Conservation (phyloP, 2,113 vertebrate species). For the Lampris megalopsis region DNA sequence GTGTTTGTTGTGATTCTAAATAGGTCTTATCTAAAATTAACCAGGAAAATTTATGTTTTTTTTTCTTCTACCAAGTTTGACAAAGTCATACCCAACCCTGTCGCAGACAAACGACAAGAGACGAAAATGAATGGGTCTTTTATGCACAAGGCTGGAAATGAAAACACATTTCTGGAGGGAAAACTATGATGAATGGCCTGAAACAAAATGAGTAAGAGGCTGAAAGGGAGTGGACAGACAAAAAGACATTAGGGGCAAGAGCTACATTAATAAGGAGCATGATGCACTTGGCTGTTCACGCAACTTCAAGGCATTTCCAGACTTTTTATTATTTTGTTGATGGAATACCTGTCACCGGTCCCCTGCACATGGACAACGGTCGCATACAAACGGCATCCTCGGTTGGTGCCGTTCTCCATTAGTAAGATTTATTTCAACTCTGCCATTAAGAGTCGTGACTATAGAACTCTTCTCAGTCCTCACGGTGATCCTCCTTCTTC, state of each 20-base stretch:
- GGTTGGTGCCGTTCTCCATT: slow-evolving; percentile 14
- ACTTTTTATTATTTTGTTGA: slow-evolving; percentile 58
- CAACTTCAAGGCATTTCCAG: slow-evolving; percentile 56
- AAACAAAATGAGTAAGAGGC: slow-evolving; percentile 41
- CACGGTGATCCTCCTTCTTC: no score
- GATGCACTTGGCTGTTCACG: slow-evolving; percentile 50
- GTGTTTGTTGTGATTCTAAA: slow-evolving; percentile 10
- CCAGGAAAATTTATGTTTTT: neutral
- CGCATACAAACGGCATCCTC: slow-evolving; percentile 13
- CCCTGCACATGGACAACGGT: slow-evolving; percentile 23
- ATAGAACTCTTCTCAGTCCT: neutral
- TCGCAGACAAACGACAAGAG: slow-evolving; percentile 7
- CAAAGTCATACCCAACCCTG: slow-evolving; percentile 7
- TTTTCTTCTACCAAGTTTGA: neutral
- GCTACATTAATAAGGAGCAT: slow-evolving; percentile 64
- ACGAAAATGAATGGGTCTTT: slow-evolving; percentile 14
- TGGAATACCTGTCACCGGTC: slow-evolving; percentile 60
- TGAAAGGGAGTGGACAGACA: slow-evolving; percentile 40
- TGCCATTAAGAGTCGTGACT: neutral
- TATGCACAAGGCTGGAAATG: slow-evolving; percentile 20
- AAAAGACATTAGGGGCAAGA: slow-evolving; percentile 63
- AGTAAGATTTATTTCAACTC: slow-evolving; percentile 1
- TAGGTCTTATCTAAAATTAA: slow-evolving; percentile 21
- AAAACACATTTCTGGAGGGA: slow-evolving; percentile 24
- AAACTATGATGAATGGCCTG: slow-evolving; percentile 50